Evolutionary conservation across 1,140 invertebrate species (phyloP), one percentile per base, ranked within the genome.

Genomic region (Pantala flavescens): DNA sequence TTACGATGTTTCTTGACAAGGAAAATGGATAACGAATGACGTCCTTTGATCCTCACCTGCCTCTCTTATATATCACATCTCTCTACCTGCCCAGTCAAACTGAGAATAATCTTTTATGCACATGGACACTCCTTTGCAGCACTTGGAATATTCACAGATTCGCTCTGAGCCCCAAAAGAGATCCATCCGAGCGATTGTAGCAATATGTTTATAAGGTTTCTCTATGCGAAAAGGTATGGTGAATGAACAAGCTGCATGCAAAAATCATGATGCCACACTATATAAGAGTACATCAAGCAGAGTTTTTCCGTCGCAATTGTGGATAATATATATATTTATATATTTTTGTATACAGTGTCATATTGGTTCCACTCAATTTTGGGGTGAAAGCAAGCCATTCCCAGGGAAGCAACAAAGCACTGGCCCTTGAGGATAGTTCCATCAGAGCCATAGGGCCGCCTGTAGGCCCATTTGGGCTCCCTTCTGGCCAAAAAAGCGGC

Each of bases 241-340:
- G 49, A 63, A 63, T 63, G 49, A 63, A 63, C 49, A 63, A 63
- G 49, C 49, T 63, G 49, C 49, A 63, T 63, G 49, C 49, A 63
- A 63, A 63, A 63, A 63, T 63, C 49, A 63, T 63, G 49, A 63
- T 63, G 49, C 49, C 49, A 63, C 49, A 63, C 49, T 63, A 63
- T 36, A 36, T 63, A 63, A 63, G 49, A 63, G 49, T 63, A 63
- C 49, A 63, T 63, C 49, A 63, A 63, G 49, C 49, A 63, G 49
- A 19, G 14, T 63, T 63, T 63, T 16, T 63, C n/a, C n/a, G 49
- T 63, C 49, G 49, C 49, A 63, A 63, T 63, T 63, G 49, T 63
- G 49, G 49, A 21, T 63, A 36, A 36, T 36, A 36, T 36, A 36
- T 36, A 36, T 36, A 36, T 36, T 36, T 36, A 36, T 36, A 63